Conservation (phyloP, 2,797 vertebrate species). For the Thamnophis elegans region DNA sequence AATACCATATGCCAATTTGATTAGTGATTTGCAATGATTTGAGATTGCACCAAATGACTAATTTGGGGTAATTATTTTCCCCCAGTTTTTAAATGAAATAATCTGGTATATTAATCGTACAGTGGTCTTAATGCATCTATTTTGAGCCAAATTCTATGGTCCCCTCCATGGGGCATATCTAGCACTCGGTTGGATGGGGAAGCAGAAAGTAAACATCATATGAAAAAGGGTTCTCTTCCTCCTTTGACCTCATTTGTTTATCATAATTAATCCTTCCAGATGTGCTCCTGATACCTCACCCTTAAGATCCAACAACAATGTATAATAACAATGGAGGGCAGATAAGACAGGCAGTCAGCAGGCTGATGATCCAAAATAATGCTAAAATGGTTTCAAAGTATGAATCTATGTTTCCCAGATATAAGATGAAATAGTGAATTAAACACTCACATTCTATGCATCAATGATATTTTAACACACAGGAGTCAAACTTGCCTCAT, state of each 20-base stretch:
- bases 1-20: background rate
- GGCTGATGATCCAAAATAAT: background rate
- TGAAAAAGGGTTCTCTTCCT: background rate
- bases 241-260: background rate
- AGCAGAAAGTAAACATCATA: background rate
- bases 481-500: no score
- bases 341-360: background rate
- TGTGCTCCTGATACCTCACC: background rate
- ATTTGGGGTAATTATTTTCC: background rate
- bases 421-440: background rate
- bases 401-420: background rate
- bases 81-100: background rate
- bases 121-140: background rate
- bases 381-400: background rate
- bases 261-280: background rate
- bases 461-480: background rate
- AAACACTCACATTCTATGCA: slow-evolving; percentile 1
- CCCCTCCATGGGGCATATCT: background rate
- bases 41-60: background rate
- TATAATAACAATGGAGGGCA: background rate
- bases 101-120: background rate
- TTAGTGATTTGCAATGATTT: background rate
- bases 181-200: background rate
- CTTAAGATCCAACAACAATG: background rate
- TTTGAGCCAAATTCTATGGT: background rate